Conservation (phyloP, 2,888 invertebrate species). For the Scelioninae gen. 2 region DNA sequence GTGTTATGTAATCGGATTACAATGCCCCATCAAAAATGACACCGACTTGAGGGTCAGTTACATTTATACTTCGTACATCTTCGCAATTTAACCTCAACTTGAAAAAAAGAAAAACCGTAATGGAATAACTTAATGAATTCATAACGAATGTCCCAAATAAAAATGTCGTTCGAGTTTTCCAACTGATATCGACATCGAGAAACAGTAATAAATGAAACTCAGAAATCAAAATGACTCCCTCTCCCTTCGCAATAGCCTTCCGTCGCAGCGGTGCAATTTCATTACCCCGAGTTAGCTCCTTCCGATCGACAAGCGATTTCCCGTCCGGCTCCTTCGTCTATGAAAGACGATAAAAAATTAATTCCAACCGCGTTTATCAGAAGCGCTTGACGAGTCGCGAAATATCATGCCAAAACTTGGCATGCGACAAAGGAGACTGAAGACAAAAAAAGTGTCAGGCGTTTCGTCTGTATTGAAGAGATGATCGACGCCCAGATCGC, state of each 20-base stretch:
- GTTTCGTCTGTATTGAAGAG: slow-evolving; percentile 47
- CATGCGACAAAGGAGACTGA: slow-evolving; percentile 8
- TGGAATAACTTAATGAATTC: slow-evolving; percentile 1
- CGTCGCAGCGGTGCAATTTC: neutral
- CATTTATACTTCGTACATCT: neutral
- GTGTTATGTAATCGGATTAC: no score
- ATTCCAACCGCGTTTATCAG: slow-evolving; percentile 13
- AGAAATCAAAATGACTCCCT: neutral
- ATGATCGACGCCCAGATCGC: slow-evolving; percentile 64
- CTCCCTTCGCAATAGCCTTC: neutral
- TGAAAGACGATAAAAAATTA: neutral
- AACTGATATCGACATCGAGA: no score
- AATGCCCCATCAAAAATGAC: no score
- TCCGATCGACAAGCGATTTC: neutral
- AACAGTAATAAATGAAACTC: neutral
- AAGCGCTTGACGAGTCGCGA: slow-evolving; percentile 18
- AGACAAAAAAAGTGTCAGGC: slow-evolving; percentile 37
- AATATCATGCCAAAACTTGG: slow-evolving; percentile 16
- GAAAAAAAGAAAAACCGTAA: no score
- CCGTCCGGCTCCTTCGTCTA: neutral
- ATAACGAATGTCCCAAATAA: neutral
- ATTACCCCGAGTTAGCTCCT: neutral
- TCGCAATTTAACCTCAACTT: neutral
- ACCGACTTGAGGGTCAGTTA: no score
- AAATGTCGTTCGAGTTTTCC: neutral